Evolutionary conservation across 1,140 invertebrate genomes (phyloP).

Genomic region (Microplitis mediator): DNA sequence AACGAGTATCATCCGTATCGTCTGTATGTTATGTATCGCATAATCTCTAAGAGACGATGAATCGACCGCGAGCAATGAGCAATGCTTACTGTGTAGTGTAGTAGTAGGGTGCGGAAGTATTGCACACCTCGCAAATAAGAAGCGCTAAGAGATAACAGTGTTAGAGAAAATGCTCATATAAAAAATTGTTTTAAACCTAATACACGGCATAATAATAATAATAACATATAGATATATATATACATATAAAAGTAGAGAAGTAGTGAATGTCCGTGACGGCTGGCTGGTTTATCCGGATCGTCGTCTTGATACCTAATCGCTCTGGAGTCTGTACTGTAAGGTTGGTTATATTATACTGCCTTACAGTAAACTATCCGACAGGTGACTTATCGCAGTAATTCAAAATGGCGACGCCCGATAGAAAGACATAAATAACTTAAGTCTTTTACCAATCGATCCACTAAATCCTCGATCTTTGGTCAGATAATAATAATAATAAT

Average conservation of each 20-base stretch:
- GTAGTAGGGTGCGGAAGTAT: neutral
- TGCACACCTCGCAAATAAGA: neutral
- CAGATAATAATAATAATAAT: neutral
- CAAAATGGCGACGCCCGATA: slow-evolving; percentile 16
- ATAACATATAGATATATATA: neutral
- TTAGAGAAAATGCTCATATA: neutral
- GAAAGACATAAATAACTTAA: neutral
- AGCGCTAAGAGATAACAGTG: neutral
- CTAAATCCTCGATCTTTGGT: neutral
- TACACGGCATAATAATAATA: too few species aligned
- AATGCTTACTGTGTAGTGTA: neutral
- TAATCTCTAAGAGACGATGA: neutral
- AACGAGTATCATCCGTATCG: too few species aligned
- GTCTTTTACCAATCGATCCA: neutral
- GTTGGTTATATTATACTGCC: neutral
- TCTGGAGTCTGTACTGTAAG: neutral
- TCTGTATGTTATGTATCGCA: too few species aligned
- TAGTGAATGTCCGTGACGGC: slow-evolving; percentile 37
- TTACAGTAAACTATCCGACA: neutral
- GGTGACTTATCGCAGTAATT: slow-evolving; percentile 16
- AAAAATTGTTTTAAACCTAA: too few species aligned
- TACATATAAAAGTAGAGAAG: neutral
- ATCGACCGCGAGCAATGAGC: neutral
- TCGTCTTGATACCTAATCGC: slow-evolving; percentile 13
- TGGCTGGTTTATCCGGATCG: slow-evolving; percentile 36